Evolutionary conservation across 2,888 invertebrate genomes (phyloP), one percentile per base, ranked within the genome.

Genomic region (Netelia melanura): DNA sequence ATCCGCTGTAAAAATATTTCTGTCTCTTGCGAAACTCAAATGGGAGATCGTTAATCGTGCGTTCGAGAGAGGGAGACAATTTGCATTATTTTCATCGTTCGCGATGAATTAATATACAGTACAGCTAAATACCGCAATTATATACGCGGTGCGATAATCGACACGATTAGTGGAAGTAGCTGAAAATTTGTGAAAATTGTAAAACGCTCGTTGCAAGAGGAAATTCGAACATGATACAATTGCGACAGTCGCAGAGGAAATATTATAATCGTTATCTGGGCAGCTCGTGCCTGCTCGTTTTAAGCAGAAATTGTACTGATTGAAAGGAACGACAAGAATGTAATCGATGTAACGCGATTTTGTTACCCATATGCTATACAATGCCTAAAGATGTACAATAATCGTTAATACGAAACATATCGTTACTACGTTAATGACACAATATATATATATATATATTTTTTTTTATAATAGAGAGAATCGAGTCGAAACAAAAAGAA

Each of bases 391-490:
- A 70, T 85, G 83, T 87, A 86, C 64, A 77, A 83, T 88, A 81
- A 84, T 87, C 70, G 71, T 83, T 87, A 83, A 67, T 85, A 79
- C 67, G 68, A 79, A 82, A 84, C 83, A 87, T 87, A 86, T 86
- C 85, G 74, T 85, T 84, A 88, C 72, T 76, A 61, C 84, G 82
- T 78, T 84, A 77, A 56, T 74, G 74, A 48, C 54, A 44, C 58
- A 67, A 52, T 62, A 74, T 81, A 58, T 25, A 43, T 81, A 38
- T 72, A 54, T 48, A 48, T 52, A n/a, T 74, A 21, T 58, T 70
- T 67, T 44, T 54, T 82, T 64, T 17, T 30, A 71, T 80, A 80
- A 71, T 76, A 84, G 71, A 58, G 52, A 17, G 52, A 17, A 10
- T 65, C 23, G 52, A 76, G 56, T 56, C 9, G 23, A 76, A 76